A percentile compares a stretch with the other conserved stretches of the same genome.
phyloP scores from a whole-genome alignment of 2,888 invertebrate genomes.

The Argynnis bischoffii region DNA sequence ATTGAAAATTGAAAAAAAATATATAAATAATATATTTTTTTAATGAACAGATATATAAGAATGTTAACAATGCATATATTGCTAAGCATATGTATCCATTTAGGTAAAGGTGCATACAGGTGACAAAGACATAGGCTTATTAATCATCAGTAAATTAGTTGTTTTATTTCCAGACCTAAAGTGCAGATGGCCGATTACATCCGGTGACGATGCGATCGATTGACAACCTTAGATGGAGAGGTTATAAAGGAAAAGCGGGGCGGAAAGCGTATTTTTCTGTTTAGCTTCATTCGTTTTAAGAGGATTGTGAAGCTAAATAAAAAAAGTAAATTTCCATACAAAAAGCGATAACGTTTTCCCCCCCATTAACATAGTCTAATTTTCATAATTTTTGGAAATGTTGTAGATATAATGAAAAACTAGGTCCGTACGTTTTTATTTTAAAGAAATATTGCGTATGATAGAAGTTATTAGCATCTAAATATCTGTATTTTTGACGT shows the following conservation, averaged over 20 bases:
- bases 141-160: slow-evolving; percentile 28
- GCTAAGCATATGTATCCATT: slow-evolving; percentile 13
- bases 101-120: slow-evolving; percentile 22
- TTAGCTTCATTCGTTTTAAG: no score
- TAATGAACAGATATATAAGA: not conserved
- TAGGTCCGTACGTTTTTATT: no score
- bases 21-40: not conserved
- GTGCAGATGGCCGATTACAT: slow-evolving; percentile 69
- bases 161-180: slow-evolving; percentile 56
- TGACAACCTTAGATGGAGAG: slow-evolving; percentile 57
- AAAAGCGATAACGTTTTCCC: no score
- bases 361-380: no score
- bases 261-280: slow-evolving; percentile 4
- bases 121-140: slow-evolving; percentile 27
- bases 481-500: no score
- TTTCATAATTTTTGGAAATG: no score
- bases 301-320: no score
- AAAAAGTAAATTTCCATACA: no score
- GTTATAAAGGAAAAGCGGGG: slow-evolving; percentile 21
- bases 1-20: no score
- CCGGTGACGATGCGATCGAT: slow-evolving; percentile 64
- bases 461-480: no score
- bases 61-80: slow-evolving; percentile 11
- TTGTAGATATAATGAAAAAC: no score
- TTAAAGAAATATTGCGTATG: no score